Percentiles rank a stretch among this genome's conserved stretches.
Evolutionary conservation across 1,140 invertebrate species (phyloP).

Genomic region (Oncopodura yosiiana): DNA sequence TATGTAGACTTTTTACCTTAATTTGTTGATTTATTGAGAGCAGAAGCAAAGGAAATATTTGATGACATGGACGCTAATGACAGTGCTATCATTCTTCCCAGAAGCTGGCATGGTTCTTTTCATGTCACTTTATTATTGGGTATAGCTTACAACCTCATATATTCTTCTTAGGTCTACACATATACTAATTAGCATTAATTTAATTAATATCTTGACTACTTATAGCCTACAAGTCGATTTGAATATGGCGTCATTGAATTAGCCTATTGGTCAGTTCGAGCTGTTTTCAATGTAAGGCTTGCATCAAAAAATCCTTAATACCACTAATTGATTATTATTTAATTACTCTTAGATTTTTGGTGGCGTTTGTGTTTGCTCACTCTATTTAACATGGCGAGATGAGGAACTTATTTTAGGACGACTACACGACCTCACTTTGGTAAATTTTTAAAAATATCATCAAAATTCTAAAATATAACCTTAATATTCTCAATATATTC

Average conservation of each 20-base stretch:
- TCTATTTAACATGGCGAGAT: conserved; percentile 48
- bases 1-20: neutral
- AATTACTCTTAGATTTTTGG: conserved; percentile 36
- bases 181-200: conserved; percentile 44
- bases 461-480: no score
- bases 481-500: no score
- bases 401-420: conserved; percentile 42
- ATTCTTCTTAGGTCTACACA: neutral
- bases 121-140: conserved; percentile 59
- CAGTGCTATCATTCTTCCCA: conserved; percentile 53
- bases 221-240: conserved; percentile 30
- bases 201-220: conserved; percentile 39
- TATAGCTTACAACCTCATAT: conserved; percentile 39
- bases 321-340: neutral
- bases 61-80: conserved; percentile 53
- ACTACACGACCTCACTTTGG: conserved; percentile 41
- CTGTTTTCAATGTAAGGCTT: conserved; percentile 38
- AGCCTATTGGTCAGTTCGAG: conserved; percentile 33
- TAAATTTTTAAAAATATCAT: conserved; percentile 29
- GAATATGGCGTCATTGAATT: conserved; percentile 34
- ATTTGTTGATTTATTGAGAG: conserved; percentile 37
- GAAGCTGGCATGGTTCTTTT: conserved; percentile 58
- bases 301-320: neutral
- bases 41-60: conserved; percentile 53
- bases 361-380: conserved; percentile 51